These are phyloP conservation scores for Odiellus spinosus DNA, from an alignment of 2,888 invertebrate species.

Conservation along the genomic window DNA sequence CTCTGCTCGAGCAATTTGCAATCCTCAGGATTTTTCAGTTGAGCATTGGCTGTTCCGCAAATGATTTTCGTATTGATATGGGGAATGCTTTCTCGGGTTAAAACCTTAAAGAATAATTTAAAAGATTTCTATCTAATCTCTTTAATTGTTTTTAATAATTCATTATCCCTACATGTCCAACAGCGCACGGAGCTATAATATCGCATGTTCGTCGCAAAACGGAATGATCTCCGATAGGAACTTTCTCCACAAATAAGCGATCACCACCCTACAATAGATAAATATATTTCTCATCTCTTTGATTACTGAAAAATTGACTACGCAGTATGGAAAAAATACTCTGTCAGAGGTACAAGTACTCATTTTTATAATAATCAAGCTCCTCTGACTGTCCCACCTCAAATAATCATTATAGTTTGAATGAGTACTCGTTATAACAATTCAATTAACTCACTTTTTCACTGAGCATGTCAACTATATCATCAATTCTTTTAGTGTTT, in stretches of 20 bases:
- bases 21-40: conserved; percentile 19
- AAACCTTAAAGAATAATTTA: no score
- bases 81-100: conserved; percentile 22
- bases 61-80: conserved; percentile 22
- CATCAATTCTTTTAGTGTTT: conserved; percentile 21
- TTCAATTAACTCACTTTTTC: conserved; percentile 9
- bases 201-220: conserved; percentile 22
- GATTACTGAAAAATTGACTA: no score
- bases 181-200: conserved; percentile 24
- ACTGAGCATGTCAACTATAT: conserved; percentile 21
- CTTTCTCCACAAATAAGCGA: conserved; percentile 21
- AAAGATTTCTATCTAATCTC: no score
- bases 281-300: no score
- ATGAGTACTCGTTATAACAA: conserved; percentile 1
- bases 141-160: no score
- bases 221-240: conserved; percentile 21
- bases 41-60: conserved; percentile 24
- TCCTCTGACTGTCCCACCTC: no score
- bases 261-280: conserved; percentile 16
- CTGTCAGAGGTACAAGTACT: no score
- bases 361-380: no score
- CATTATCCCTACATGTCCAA: conserved; percentile 24
- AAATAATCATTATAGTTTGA: no score
- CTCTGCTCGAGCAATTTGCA: conserved; percentile 18
- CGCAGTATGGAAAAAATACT: no score